Evolutionary conservation across 2,888 invertebrate genomes (phyloP), one percentile per base, ranked within the genome.

Genomic region (Tetanocera ferruginea): DNA sequence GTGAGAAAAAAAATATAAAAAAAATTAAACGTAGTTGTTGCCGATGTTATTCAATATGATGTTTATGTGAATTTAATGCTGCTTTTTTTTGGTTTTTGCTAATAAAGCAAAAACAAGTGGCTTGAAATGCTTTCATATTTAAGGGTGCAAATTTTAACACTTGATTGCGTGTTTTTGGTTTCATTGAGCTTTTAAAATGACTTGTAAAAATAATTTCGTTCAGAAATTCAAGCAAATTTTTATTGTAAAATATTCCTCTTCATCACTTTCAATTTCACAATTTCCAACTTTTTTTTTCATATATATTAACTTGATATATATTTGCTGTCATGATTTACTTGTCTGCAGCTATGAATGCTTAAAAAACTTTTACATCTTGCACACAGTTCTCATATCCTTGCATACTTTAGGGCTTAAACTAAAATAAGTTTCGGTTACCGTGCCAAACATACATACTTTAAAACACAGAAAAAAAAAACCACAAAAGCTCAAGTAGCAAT

Each of bases 11-110:
- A 11, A 60, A 25, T n/a, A 19, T 4, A 2, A 57, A 19, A 3
- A 57, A 57, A 17, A 51, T 51, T 57, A 17, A 19, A 57, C 23
- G 23, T 19, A 60, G 60, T 60, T 28, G 17, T 11, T 62, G 23
- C 8, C 57, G 3, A 19, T 57, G 25, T 62, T 62, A 62, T 31
- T 62, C 62, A 62, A 62, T 62, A 62, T 17, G 14, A 28, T 28
- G 6, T 62, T 62, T 62, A 62, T 28, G 62, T 2, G 62, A 62
- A 23, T 31, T 62, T 62, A 62, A 62, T 62, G 62, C 17, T 62
- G 6, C 37, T 37, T 37, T 37, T 4, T 37, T 37, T 37, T 37
- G 5, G 3, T 6, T 37, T 37, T 6, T 37, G 8, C 5, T 51
- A 51, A 51, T 17, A 51, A 3, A 19, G 52, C 19, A 52, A 52